Evolutionary conservation across 2,888 invertebrate genomes (phyloP), one percentile per base, ranked within the genome.

Genomic region (Brachyptera putata): DNA sequence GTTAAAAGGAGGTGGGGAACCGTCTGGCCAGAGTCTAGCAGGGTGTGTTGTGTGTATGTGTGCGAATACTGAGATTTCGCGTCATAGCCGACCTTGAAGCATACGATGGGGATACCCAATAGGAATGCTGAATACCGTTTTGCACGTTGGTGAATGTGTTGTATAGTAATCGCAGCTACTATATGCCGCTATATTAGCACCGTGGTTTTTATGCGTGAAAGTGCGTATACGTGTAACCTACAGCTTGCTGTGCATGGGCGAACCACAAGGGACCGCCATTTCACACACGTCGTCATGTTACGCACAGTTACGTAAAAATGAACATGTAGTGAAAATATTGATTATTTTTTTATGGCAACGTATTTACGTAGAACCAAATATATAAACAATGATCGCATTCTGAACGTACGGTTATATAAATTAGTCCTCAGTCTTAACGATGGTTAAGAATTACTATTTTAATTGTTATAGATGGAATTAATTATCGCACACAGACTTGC

Each of bases 291-390:
- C 57, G 43, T 56, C 41, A 39, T 43, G 41, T 56, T 56, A 58
- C 53, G 58, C 53, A 58, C 53, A 26, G 48, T 58, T 57, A 50
- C 59, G 59, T 59, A 59, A 53, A 55, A 43, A 43, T 43, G 21
- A 16, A 16, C 39, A 16, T 4, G 16, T 3, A 37, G 37, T 37
- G n/a, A n/a, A n/a, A n/a, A n/a, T n/a, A n/a, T n/a, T n/a, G n/a
- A n/a, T n/a, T n/a, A n/a, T n/a, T n/a, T n/a, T n/a, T n/a, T n/a
- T n/a, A n/a, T n/a, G n/a, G n/a, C n/a, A n/a, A n/a, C n/a, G n/a
- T n/a, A n/a, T n/a, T n/a, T n/a, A n/a, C n/a, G n/a, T n/a, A n/a
- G n/a, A n/a, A n/a, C n/a, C n/a, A n/a, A n/a, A n/a, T n/a, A n/a
- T n/a, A n/a, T n/a, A n/a, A n/a, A n/a, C n/a, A n/a, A n/a, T n/a